Conservation (phyloP, 2,113 vertebrate genomes). For the Bufo bufo region DNA sequence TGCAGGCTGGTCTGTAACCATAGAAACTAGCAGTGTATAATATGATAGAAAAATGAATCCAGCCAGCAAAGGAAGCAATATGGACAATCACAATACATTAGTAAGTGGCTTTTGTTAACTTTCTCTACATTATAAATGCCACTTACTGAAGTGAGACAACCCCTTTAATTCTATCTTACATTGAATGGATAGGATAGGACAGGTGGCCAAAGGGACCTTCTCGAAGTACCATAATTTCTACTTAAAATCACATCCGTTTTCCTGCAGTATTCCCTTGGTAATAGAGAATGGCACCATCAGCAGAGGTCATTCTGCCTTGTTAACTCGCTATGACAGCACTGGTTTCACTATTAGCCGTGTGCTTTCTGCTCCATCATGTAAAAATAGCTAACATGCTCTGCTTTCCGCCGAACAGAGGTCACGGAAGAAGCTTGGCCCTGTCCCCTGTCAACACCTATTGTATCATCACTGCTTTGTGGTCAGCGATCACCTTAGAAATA, state of each 20-base stretch:
- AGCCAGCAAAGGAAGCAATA: too few relatives aligned
- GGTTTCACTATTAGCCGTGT: background rate
- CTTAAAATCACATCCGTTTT: background rate
- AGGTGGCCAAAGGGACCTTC: background rate
- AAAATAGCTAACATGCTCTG: background rate
- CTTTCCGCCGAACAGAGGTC: background rate
- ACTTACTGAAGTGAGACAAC: too few relatives aligned
- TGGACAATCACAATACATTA: too few relatives aligned
- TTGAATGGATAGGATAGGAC: background rate
- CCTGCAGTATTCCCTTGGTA: conserved; percentile 4
- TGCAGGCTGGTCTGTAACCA: too few relatives aligned
- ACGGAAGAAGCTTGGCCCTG: conserved; percentile 38
- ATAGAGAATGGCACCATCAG: conserved; percentile 18
- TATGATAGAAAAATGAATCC: too few relatives aligned
- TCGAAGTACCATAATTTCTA: background rate
- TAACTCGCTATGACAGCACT: conserved; percentile 33
- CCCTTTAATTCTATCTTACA: too few relatives aligned
- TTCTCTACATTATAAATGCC: too few relatives aligned
- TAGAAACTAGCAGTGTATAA: too few relatives aligned
- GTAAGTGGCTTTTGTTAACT: too few relatives aligned
- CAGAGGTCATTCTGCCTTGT: conserved; percentile 30
- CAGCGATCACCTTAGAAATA: background rate
- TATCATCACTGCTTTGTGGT: conserved; percentile 8
- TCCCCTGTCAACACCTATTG: conserved; percentile 33
- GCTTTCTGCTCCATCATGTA: conserved; percentile 22